Conservation (phyloP, 2,888 invertebrate genomes). For the Aphrophora alni region DNA sequence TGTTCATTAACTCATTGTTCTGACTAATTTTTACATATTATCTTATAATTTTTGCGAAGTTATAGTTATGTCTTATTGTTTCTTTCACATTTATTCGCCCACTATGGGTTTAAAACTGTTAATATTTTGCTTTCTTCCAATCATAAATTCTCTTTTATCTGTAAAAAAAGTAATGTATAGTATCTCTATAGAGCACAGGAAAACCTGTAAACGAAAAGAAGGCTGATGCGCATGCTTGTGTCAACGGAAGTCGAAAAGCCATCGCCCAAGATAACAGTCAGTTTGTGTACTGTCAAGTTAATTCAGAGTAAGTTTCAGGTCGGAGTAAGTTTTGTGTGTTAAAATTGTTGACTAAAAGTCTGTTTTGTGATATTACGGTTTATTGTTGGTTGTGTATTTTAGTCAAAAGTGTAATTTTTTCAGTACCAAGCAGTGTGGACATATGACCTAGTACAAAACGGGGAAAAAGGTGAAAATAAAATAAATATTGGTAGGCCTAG, state of each 20-base stretch:
- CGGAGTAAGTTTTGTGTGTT: constrained; percentile 3
- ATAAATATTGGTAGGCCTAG: constrained; percentile 3
- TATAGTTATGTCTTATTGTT: no score
- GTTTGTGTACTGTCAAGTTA: constrained; percentile 11
- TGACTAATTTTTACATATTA: no score
- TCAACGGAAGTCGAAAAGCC: constrained; percentile 41
- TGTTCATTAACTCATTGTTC: no score
- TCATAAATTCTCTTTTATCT: neutral
- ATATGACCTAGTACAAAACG: neutral
- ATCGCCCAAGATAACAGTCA: constrained; percentile 42
- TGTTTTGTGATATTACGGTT: neutral
- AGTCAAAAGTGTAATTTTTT: neutral
- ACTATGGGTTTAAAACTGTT: no score
- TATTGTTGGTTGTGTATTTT: neutral
- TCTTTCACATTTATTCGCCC: no score
- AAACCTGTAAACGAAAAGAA: constrained; percentile 2
- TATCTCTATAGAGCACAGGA: constrained; percentile 2
- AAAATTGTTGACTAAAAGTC: neutral
- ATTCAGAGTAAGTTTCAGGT: neutral
- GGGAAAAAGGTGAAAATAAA: neutral
- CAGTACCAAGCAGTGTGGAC: neutral
- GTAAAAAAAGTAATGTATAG: neutral
- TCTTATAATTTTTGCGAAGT: no score
- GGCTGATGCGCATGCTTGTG: constrained; percentile 37
- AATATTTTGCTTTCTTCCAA: neutral